Evolutionary conservation across 1,140 invertebrate genomes (phyloP).

Genomic region (Trichonephila clavata): DNA sequence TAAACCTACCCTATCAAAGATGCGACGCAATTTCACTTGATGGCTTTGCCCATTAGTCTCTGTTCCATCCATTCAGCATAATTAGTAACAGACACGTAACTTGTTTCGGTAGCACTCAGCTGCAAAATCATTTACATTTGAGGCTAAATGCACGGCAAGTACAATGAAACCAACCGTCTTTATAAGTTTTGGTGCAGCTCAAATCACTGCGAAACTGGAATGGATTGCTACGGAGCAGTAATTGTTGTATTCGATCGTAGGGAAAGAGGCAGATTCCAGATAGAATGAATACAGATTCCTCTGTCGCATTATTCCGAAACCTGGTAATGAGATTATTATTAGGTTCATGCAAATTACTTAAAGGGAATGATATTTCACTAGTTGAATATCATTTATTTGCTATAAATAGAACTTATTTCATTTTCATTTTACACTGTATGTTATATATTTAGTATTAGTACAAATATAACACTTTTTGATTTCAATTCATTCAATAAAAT

Average conservation of each 20-base stretch:
- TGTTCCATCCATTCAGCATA: constrained; percentile 30
- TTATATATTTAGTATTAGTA: no score
- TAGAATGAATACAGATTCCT: not conserved
- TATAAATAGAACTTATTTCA: no score
- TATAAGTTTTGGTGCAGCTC: constrained; percentile 21
- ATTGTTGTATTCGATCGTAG: not conserved
- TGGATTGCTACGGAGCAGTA: not conserved
- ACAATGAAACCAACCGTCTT: constrained; percentile 32
- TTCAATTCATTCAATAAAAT: no score
- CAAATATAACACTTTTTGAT: no score
- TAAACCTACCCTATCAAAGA: constrained; percentile 38
- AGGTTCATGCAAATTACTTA: no score
- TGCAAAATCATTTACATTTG: constrained; percentile 33
- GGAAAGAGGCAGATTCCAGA: not conserved
- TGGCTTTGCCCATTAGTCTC: constrained; percentile 30
- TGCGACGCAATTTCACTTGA: constrained; percentile 34
- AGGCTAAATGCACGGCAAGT: not conserved
- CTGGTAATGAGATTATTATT: not conserved
- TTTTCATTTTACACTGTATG: no score
- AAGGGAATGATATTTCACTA: no score
- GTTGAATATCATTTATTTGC: no score
- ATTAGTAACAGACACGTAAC: constrained; percentile 38
- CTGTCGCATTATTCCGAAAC: not conserved
- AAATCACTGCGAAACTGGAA: constrained; percentile 2
- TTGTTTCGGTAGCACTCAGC: constrained; percentile 1